phyloP scores from a whole-genome alignment of 1,140 invertebrate genomes.

The Bombus fervidus region DNA sequence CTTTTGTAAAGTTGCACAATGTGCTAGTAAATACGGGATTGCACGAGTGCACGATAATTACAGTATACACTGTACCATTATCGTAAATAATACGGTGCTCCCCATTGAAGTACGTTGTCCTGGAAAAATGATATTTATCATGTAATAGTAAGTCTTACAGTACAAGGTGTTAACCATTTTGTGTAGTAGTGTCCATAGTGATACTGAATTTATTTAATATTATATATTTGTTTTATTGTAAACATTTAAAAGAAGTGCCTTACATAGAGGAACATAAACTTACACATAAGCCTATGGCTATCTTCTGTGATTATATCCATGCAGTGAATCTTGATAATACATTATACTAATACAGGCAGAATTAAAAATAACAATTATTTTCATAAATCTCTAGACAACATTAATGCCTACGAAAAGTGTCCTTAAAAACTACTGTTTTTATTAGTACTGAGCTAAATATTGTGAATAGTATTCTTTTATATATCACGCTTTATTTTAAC shows the following conservation, averaged over 20 bases:
- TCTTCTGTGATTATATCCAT: conserved; percentile 65
- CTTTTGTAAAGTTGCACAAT: neutral
- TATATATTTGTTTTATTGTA: conserved; percentile 54
- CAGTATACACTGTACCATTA: conserved; percentile 10
- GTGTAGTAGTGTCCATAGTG: conserved; percentile 15
- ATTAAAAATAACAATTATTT: conserved; percentile 25
- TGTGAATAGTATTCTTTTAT: conserved; percentile 78
- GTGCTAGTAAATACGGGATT: conserved; percentile 33
- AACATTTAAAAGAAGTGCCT: conserved; percentile 50
- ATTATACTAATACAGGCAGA: conserved; percentile 32
- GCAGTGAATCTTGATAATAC: conserved; percentile 38
- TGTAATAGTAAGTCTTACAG: conserved; percentile 45
- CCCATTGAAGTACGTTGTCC: conserved; percentile 2
- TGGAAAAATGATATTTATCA: conserved; percentile 25
- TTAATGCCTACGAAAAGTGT: conserved; percentile 56
- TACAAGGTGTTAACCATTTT: conserved; percentile 58
- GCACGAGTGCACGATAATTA: conserved; percentile 24
- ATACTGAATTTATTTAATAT: conserved; percentile 56
- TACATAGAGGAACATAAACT: conserved; percentile 47
- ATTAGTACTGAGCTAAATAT: conserved; percentile 55
- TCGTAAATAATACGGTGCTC: conserved; percentile 54
- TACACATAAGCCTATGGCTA: conserved; percentile 51
- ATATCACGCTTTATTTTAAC: conserved; percentile 69
- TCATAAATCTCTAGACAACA: conserved; percentile 14
- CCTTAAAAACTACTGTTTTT: conserved; percentile 65